Evolutionary conservation across 2,113 vertebrate genomes (phyloP), one percentile per base, ranked within the genome.

Genomic region (Melanocharis versteri): DNA sequence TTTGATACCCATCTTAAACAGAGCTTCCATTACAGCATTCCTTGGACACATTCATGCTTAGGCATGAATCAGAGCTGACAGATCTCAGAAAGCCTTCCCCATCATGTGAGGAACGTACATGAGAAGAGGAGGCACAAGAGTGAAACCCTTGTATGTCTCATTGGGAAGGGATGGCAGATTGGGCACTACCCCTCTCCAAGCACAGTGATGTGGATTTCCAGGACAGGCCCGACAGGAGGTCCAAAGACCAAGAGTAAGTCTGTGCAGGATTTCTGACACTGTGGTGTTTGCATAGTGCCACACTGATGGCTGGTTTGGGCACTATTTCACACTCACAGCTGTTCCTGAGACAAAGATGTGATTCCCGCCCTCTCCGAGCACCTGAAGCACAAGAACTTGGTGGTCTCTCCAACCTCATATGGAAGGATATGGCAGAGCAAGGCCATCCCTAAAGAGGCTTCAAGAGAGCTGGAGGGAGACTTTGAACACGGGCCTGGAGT

Each of bases 291-390:
- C 37, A 10, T 20, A 75, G 47, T 4, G 3, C 11, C 50, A 30
- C 7, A 8, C 0, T 10, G 37, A 15, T 4, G 35, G 69, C 16
- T 69, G 7, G 10, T 30, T 61, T 31, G 17, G 45, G 33, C 79
- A 2, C 28, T 2, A 2, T 1, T 15, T 8, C 28, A 40, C 0
- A 2, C 11, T 50, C 18, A 16, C 2, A 44, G 47, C 73, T 22
- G 28, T 16, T n/a, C 45, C 16, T 5, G 42, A 37, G 68, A 27
- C 62, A 57, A 1, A 83, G 16, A 8, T 27, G 54, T 28, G 48
- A 5, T 4, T 7, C 16, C 78, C 58, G 58, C 33, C 77, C 42
- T 39, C 48, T 19, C 18, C 2, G 2, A 62, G 37, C 62, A 83
- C 35, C 61, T 61, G 54, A 35, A 70, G 48, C 35, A 47, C 31